These are phyloP conservation scores for Nibea coibor DNA, from an alignment of 2,113 vertebrate species.

Conservation along the genomic window DNA sequence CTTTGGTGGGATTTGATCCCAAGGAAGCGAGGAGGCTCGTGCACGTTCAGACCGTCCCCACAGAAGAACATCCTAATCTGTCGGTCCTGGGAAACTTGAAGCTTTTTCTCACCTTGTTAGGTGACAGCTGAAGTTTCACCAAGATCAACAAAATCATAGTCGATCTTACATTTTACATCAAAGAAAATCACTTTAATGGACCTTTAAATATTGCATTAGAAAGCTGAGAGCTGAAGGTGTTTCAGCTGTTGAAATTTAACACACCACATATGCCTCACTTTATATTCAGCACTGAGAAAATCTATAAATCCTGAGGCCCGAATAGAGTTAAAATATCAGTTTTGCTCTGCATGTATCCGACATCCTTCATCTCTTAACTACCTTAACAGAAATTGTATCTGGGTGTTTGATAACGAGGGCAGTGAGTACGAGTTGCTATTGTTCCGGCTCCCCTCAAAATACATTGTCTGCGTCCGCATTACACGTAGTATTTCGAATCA, in stretches of 20 bases:
- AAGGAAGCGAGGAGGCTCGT: constrained; percentile 2
- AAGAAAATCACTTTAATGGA: no score
- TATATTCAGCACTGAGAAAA: not conserved
- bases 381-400: not conserved
- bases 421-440: not conserved
- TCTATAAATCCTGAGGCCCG: not conserved
- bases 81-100: not conserved
- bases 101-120: not conserved
- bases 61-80: constrained; percentile 24
- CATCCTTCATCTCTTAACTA: not conserved
- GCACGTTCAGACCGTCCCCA: not conserved
- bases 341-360: not conserved
- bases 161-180: not conserved
- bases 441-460: not conserved
- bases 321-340: not conserved
- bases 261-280: not conserved
- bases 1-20: constrained; percentile 36
- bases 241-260: not conserved
- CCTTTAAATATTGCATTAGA: not conserved
- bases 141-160: not conserved
- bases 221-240: not conserved
- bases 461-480: not conserved
- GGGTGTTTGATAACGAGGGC: not conserved
- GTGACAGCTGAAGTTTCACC: not conserved
- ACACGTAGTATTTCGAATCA: not conserved